Conservation (phyloP, 2,888 invertebrate species). For the Lasius fuliginosus region DNA sequence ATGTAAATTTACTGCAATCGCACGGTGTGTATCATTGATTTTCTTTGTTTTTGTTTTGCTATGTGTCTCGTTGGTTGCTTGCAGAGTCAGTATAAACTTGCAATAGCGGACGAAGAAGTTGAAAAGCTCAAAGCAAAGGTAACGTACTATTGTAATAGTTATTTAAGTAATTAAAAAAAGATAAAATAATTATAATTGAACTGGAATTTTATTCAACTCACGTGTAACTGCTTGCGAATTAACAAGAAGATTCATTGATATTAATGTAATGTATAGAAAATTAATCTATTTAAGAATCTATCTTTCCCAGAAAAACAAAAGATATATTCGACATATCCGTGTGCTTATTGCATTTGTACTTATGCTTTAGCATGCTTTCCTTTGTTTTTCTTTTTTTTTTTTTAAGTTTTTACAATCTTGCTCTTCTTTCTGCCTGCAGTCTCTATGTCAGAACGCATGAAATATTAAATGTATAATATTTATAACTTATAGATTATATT, state of each 20-base stretch:
- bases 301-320: background rate
- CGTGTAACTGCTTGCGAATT: slow-evolving; percentile 6
- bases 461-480: slow-evolving; percentile 15
- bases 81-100: slow-evolving; percentile 93
- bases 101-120: slow-evolving; percentile 94
- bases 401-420: background rate
- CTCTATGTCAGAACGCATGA: background rate
- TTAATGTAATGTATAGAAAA: background rate
- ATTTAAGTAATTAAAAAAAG: slow-evolving; percentile 3
- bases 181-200: slow-evolving; percentile 24
- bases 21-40: slow-evolving; percentile 62
- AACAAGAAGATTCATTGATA: slow-evolving; percentile 15
- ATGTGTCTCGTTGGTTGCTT: slow-evolving; percentile 86
- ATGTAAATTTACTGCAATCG: slow-evolving; percentile 37
- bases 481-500: background rate
- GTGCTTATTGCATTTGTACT: background rate
- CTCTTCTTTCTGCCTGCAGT: background rate
- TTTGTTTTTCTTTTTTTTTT: background rate
- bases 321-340: background rate
- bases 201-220: background rate
- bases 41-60: slow-evolving; percentile 77
- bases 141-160: slow-evolving; percentile 73
- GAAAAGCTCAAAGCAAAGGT: slow-evolving; percentile 94
- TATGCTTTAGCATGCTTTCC: slow-evolving; percentile 19
- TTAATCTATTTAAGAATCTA: slow-evolving; percentile 15